These are phyloP conservation scores for Idaea dimidiata DNA, from an alignment of 2,888 invertebrate species.

Conservation along the genomic window DNA sequence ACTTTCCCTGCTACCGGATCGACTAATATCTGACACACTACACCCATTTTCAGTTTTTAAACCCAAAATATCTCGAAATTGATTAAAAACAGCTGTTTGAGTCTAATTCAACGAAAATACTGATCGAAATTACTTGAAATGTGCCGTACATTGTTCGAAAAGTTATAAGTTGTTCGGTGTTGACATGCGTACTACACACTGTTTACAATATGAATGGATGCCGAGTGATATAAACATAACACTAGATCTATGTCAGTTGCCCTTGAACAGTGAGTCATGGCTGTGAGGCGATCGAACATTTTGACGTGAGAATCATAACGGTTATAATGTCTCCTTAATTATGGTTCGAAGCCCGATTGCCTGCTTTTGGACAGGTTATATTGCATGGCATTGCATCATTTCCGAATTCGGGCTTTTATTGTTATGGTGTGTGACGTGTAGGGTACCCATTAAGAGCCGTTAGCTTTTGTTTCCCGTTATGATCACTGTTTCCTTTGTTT, in stretches of 20 bases:
- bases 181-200: neutral
- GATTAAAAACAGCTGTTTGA: slow-evolving; percentile 7
- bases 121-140: neutral
- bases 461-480: neutral
- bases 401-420: neutral
- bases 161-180: neutral
- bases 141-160: neutral
- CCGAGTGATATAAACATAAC: neutral
- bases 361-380: neutral
- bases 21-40: slow-evolving; percentile 22
- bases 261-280: neutral
- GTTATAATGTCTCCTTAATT: neutral
- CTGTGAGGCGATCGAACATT: neutral
- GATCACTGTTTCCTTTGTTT: neutral
- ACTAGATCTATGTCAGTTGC: neutral
- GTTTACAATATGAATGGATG: neutral
- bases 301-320: neutral
- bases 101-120: neutral
- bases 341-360: neutral
- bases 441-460: neutral
- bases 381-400: neutral
- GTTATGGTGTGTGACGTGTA: neutral
- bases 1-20: slow-evolving; percentile 17
- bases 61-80: slow-evolving; percentile 3
- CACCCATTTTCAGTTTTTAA: slow-evolving; percentile 17